These are phyloP conservation scores for Oscheius sp. DNA, from an alignment of 2,888 invertebrate species.

Conservation along the genomic window DNA sequence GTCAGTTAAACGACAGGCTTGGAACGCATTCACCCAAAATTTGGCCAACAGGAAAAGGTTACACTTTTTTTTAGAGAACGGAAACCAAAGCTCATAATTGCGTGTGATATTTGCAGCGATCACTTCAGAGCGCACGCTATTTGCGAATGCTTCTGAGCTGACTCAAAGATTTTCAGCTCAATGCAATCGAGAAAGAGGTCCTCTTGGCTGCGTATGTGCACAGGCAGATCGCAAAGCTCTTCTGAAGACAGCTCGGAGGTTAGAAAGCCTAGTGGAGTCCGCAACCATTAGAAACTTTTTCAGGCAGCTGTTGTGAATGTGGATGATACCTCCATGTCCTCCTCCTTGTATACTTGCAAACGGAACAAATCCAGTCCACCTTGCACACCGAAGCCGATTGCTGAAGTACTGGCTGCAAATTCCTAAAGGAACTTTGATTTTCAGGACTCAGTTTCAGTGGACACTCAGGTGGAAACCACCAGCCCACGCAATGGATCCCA, in stretches of 20 bases:
- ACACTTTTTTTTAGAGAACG: conserved; percentile 15
- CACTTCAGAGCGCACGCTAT: background rate
- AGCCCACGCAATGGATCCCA: conserved; percentile 51
- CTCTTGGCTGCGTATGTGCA: conserved; percentile 48
- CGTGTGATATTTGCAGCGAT: conserved; percentile 6
- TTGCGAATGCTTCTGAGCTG: background rate
- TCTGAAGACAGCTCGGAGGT: conserved; percentile 63
- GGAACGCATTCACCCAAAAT: conserved; percentile 22
- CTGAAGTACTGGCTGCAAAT: too few species aligned
- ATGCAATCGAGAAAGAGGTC: conserved; percentile 18
- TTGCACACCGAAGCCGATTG: conserved; percentile 42
- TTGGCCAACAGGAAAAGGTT: conserved; percentile 29
- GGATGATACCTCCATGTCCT: conserved; percentile 59
- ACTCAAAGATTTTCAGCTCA: conserved; percentile 14
- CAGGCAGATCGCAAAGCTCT: conserved; percentile 57
- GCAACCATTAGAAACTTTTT: background rate
- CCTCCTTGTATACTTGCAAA: conserved; percentile 47
- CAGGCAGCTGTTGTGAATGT: conserved; percentile 47
- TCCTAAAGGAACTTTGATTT: conserved; percentile 23
- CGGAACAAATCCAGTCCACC: conserved; percentile 44
- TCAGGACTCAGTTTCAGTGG: conserved; percentile 44
- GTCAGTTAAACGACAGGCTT: conserved; percentile 39
- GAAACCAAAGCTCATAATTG: conserved; percentile 20
- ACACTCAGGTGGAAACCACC: conserved; percentile 41
- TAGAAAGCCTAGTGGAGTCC: background rate